Conservation (phyloP, 1,140 invertebrate genomes). For the Polypedilum pembai region DNA sequence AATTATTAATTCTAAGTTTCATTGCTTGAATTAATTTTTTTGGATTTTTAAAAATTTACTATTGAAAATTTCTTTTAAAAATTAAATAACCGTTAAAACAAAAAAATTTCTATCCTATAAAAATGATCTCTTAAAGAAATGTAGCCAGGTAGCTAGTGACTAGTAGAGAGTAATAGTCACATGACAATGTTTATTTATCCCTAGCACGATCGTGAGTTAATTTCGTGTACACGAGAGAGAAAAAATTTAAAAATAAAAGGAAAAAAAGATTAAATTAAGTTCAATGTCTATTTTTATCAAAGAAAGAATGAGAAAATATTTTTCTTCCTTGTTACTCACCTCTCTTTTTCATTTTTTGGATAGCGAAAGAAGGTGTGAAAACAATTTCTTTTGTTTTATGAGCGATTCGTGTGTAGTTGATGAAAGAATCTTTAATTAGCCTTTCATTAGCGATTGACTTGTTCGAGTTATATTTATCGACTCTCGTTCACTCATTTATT, state of each 20-base stretch:
- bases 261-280: neutral
- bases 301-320: neutral
- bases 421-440: neutral
- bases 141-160: neutral
- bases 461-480: too few species aligned
- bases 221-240: neutral
- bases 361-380: neutral
- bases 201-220: neutral
- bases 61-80: too few species aligned
- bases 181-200: conserved; percentile 6
- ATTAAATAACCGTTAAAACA: too few species aligned
- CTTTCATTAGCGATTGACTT: neutral
- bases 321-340: neutral
- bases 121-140: too few species aligned
- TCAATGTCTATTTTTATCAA: neutral
- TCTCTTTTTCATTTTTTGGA: neutral
- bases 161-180: neutral
- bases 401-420: neutral
- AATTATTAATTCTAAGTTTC: too few species aligned
- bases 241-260: neutral
- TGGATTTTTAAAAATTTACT: too few species aligned
- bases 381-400: conserved; percentile 8
- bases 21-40: too few species aligned
- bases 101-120: too few species aligned
- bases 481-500: neutral